These are phyloP conservation scores for Beris chalybata DNA, from an alignment of 2,888 invertebrate genomes.

Conservation along the genomic window DNA sequence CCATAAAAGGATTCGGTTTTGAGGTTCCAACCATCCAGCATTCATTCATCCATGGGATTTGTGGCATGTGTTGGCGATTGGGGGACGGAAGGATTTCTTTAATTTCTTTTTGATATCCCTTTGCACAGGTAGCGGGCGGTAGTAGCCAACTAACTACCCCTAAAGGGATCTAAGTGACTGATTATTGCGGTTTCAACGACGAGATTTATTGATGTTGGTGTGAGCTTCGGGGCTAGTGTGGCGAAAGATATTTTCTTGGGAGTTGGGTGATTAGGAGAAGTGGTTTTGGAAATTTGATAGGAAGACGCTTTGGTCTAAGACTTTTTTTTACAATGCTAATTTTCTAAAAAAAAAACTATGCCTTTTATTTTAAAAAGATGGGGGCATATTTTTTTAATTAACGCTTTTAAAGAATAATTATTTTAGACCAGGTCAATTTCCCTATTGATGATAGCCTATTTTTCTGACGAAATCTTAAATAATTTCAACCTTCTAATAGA, in stretches of 20 bases:
- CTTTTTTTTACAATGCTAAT: too few relatives aligned
- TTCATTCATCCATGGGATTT: constrained; percentile 12
- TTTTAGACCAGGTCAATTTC: too few relatives aligned
- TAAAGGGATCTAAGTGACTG: constrained; percentile 30
- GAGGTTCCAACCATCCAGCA: background rate
- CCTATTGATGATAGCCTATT: too few relatives aligned
- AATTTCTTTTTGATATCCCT: constrained; percentile 30
- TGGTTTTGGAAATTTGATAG: too few relatives aligned
- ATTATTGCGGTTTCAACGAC: constrained; percentile 26
- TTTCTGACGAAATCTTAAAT: too few relatives aligned
- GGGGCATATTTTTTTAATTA: too few relatives aligned
- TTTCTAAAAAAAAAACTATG: too few relatives aligned
- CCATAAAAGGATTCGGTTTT: background rate
- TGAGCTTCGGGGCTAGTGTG: constrained; percentile 11
- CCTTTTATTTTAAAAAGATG: too few relatives aligned
- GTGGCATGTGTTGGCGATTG: constrained; percentile 15
- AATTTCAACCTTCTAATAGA: too few relatives aligned
- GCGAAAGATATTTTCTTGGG: background rate
- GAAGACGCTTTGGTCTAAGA: too few relatives aligned
- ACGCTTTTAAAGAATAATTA: too few relatives aligned
- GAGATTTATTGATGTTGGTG: constrained; percentile 32
- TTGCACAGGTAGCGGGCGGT: constrained; percentile 15
- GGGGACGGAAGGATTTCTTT: constrained; percentile 7
- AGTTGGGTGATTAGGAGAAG: too few relatives aligned
- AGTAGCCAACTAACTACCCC: constrained; percentile 3